Conservation (phyloP, 2,113 vertebrate genomes). For the Notarius lentiginosus region DNA sequence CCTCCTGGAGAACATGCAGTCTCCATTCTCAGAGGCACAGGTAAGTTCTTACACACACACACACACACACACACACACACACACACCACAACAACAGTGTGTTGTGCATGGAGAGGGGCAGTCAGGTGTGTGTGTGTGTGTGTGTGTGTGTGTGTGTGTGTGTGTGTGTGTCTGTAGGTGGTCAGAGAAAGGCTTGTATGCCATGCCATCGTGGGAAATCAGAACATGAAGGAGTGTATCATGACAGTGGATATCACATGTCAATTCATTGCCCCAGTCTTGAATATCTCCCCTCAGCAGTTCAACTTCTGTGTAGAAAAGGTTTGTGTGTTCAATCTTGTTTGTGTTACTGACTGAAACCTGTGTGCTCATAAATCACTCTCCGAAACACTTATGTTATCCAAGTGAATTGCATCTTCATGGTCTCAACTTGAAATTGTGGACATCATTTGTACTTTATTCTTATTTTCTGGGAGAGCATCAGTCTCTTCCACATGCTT, state of each 20-base stretch:
- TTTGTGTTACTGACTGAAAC: neutral
- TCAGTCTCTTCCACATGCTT: neutral
- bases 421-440: slow-evolving; percentile 11
- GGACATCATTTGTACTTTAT: slow-evolving; percentile 26
- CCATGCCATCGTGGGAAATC: slow-evolving; percentile 66
- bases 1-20: too few relatives aligned
- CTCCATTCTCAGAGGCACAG: too few relatives aligned
- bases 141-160: slow-evolving; percentile 11
- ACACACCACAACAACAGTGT: too few relatives aligned
- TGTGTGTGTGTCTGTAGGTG: slow-evolving; percentile 62
- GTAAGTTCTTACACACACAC: too few relatives aligned
- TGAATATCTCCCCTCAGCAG: slow-evolving; percentile 74
- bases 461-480: neutral
- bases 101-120: too few relatives aligned
- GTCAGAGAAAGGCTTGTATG: slow-evolving; percentile 80
- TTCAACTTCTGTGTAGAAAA: slow-evolving; percentile 79
- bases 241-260: slow-evolving; percentile 77
- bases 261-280: slow-evolving; percentile 75
- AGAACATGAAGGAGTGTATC: slow-evolving; percentile 63
- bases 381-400: slow-evolving; percentile 12
- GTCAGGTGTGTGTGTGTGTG: slow-evolving; percentile 10
- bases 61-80: too few relatives aligned
- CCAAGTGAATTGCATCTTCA: neutral
- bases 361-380: neutral
- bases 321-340: slow-evolving; percentile 62